Evolutionary conservation across 35 echinoderm and acorn worm genomes (phyloP).

Genomic region (Strongylocentrotus purpuratus): DNA sequence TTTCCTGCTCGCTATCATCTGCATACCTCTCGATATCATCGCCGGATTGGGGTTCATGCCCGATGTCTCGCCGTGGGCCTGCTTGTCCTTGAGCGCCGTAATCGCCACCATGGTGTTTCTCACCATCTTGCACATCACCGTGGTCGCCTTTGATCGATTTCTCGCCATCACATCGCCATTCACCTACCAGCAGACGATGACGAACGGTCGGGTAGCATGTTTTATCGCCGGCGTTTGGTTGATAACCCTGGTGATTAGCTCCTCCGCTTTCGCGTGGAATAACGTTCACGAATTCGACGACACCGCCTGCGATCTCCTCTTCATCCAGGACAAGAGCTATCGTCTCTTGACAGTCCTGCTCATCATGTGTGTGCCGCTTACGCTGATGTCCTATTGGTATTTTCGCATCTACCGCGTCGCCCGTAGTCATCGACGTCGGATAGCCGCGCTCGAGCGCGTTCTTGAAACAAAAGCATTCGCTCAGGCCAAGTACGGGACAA

Average conservation of each 20-base stretch:
- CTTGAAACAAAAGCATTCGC: constrained; percentile 1
- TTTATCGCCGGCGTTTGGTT: constrained; percentile 51
- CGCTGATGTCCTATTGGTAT: constrained; percentile 61
- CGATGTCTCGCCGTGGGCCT: constrained; percentile 26
- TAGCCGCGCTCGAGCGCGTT: constrained; percentile 48
- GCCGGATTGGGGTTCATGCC: constrained; percentile 41
- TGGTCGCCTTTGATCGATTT: constrained; percentile 68
- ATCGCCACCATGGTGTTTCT: constrained; percentile 39
- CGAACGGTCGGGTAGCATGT: not conserved
- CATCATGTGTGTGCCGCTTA: not conserved
- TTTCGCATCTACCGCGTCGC: constrained; percentile 53
- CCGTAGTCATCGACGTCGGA: constrained; percentile 34
- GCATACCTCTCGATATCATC: constrained; percentile 53
- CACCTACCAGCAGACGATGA: constrained; percentile 46
- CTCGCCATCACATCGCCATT: constrained; percentile 64
- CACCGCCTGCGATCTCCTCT: constrained; percentile 45
- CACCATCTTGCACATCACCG: constrained; percentile 53
- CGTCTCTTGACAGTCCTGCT: constrained; percentile 4
- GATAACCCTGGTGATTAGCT: constrained; percentile 5
- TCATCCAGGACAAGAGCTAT: constrained; percentile 34
- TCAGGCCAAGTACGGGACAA: not conserved
- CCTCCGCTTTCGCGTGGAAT: constrained; percentile 50
- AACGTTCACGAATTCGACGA: constrained; percentile 21
- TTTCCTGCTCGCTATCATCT: constrained; percentile 46
- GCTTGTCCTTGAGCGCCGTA: constrained; percentile 49